Percentiles rank a stretch among this genome's conserved stretches.
Conservation (phyloP, 2,797 vertebrate genomes). For the Mico argentatus region DNA sequence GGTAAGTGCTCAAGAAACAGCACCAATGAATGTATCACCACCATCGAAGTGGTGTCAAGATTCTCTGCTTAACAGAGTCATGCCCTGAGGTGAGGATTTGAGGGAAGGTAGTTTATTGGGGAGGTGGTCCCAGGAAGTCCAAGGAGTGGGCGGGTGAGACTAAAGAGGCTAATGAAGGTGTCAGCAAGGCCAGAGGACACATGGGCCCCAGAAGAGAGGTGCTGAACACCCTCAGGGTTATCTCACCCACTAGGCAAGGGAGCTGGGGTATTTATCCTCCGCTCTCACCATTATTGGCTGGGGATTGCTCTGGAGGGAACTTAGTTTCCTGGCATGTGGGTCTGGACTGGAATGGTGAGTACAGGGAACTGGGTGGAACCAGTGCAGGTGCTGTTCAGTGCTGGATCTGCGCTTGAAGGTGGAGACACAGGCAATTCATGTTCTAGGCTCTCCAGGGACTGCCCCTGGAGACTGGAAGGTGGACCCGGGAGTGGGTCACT, state of each 20-base stretch:
- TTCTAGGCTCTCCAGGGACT: not conserved
- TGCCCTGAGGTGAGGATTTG: too few species aligned
- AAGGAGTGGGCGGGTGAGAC: not conserved
- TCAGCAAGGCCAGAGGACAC: not conserved
- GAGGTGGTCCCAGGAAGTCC: not conserved
- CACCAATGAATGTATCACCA: not conserved
- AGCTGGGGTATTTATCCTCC: not conserved
- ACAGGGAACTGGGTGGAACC: not conserved
- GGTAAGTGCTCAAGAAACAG: not conserved
- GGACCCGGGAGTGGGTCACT: not conserved
- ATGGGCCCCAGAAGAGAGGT: not conserved
- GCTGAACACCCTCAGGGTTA: accelerated
- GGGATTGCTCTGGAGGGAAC: not conserved
- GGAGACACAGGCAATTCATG: not conserved
- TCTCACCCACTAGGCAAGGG: not conserved
- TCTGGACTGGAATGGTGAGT: not conserved
- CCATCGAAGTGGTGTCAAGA: not conserved
- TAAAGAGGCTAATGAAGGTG: not conserved
- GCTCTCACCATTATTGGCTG: accelerated
- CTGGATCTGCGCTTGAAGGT: accelerated
- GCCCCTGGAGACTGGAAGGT: not conserved
- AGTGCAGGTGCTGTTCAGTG: too few species aligned
- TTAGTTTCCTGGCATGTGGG: not conserved
- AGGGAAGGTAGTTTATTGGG: not conserved
- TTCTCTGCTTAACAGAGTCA: not conserved